phyloP scores from a whole-genome alignment of 2,888 invertebrate genomes.

The Gymnosoma rotundatum region DNA sequence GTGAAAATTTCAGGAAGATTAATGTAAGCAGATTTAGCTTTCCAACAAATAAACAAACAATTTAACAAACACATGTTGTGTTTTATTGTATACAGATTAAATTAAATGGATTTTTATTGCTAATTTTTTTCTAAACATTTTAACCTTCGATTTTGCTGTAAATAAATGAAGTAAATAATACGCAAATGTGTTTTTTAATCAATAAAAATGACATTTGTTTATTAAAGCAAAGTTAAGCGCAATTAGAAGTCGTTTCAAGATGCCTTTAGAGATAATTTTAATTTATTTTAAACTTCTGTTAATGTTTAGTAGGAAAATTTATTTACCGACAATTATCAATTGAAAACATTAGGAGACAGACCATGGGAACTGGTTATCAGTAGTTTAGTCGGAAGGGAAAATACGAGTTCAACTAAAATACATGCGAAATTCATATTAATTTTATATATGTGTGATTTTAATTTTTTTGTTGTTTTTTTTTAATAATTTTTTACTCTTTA shows the following conservation, averaged over 20 bases:
- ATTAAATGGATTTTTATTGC: too few species aligned
- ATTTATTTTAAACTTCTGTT: neutral
- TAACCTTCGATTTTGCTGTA: neutral
- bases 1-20: too few species aligned
- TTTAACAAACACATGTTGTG: too few species aligned
- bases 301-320: too few species aligned
- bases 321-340: neutral
- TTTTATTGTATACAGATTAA: too few species aligned
- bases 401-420: neutral
- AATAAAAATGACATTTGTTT: neutral
- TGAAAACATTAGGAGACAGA: neutral
- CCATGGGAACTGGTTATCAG: neutral
- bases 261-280: slow-evolving; percentile 13
- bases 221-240: neutral
- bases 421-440: neutral
- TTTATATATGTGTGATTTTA: neutral
- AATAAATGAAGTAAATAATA: neutral
- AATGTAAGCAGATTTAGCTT: too few species aligned
- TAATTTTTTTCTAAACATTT: neutral
- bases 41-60: too few species aligned
- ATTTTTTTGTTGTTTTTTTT: neutral
- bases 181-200: neutral
- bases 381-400: neutral
- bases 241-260: neutral
- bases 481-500: too few species aligned